Evolutionary conservation across 2,113 vertebrate genomes (phyloP), one percentile per base, ranked within the genome.

Genomic region (Thunnus maccoyii): DNA sequence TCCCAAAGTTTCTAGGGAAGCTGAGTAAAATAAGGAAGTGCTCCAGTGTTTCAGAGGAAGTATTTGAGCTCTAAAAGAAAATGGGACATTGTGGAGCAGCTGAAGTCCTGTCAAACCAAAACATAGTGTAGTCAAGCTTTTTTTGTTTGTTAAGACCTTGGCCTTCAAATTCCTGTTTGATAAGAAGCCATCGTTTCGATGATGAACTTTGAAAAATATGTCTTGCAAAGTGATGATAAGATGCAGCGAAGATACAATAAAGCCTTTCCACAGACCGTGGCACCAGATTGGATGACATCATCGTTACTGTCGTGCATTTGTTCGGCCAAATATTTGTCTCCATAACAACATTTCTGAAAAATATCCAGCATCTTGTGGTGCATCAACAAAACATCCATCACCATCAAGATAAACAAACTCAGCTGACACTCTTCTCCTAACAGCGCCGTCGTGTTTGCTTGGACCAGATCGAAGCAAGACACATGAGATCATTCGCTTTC

Each of bases 1-100:
- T 82, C 79, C 86, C 56, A 16, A 66, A 16, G 60, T 76, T 83
- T 82, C 30, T 22, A 80, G 82, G 91, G 92, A 93, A 92, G 89
- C 87, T 76, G 44, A n/a, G 60, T 14, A n/a, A 76, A 91, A 93
- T 22, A 36, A 68, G 88, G 93, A 94, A 94, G 88, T 50, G 72
- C 25, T 85, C 60, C 68, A 65, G 52, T 48, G 76, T 80, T 88
- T 88, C 67, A 80, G 89, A 83, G 92, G 89, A 94, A 93, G 88
- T 92, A 85, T 68, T 91, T 78, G 16, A 80, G 30, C 50, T n/a
- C 4, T 3, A 56, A 44, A 56, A 78, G 47, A 83, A 48, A 84
- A 83, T 0, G 20, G 58, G 72, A 74, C 63, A 56, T 36, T 36
- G 57, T 72, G 57, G 68, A 60, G 47, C 47, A 4, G 20, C 16